Evolutionary conservation across 1,140 invertebrate species (phyloP), one percentile per base, ranked within the genome.

Genomic region (Stegodyphus mimosarum): DNA sequence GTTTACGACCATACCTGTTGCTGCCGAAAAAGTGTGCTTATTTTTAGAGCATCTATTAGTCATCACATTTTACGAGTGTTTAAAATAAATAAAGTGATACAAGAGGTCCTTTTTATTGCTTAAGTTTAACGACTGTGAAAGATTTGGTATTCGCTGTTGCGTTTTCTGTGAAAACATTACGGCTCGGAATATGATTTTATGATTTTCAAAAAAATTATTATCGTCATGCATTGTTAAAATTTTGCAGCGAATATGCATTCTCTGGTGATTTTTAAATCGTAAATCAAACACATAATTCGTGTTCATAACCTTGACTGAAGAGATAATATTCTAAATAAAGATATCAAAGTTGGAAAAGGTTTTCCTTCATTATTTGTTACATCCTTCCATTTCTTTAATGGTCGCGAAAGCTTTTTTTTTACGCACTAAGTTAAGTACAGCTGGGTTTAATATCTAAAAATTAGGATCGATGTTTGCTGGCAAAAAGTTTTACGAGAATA

Each of bases 31-130:
- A 60, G 53, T 55, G 69, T 69, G 64, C 64, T 63, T 81, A 81
- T 81, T 81, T 81, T 72, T 79, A 79, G 77, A 55, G 76, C 51
- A 53, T 48, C 66, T 53, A 81, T 81, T 81, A 81, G 78, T 81
- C 78, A 81, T 72, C 50, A 51, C 50, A 66, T 81, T 81, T 67
- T 81, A 81, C 15, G 78, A 81, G 52, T 63, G 53, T 70, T 81
- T 72, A 81, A 81, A 81, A 81, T 55, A 63, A 71, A 71, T 72
- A 81, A 81, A 72, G 49, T 10, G 10, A 3, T 50, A n/a, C 5
- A 67, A 67, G n/a, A 33, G 33, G 33, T 33, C 33, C 33, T 15
- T 60, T 60, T 60, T 11, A 60, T 75, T 79, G 53, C 67, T 15
- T 63, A 15, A 70, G 77, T 60, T 79, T 70, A 79, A 79, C 67